A percentile compares a stretch with the other conserved stretches of the same genome.
Conservation (phyloP, 2,797 vertebrate genomes). For the Eptatretus atami region DNA sequence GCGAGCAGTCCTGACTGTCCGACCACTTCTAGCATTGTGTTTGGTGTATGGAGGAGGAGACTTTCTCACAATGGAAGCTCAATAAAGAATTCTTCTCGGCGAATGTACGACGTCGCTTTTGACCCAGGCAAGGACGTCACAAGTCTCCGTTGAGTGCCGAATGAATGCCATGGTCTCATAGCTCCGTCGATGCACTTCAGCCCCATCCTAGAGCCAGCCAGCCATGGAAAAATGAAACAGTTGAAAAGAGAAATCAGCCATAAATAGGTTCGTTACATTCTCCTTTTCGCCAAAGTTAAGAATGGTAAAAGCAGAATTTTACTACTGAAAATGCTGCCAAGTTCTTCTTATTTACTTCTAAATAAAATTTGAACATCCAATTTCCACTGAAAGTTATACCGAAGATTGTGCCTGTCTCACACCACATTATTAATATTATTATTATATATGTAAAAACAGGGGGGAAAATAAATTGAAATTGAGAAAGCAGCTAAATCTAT, state of each 20-base stretch:
- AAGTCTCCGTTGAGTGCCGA: constrained; percentile 76
- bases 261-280: too few relatives aligned
- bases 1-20: constrained; percentile 60
- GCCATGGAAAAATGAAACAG: constrained; percentile 8
- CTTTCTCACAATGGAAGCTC: constrained; percentile 94
- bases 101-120: constrained; percentile 96
- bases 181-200: constrained; percentile 69
- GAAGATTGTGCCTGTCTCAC: too few relatives aligned
- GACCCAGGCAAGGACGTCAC: constrained; percentile 94
- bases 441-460: too few relatives aligned
- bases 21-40: constrained; percentile 12
- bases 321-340: too few relatives aligned
- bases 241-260: not conserved
- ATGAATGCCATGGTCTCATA: constrained; percentile 84
- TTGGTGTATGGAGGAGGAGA: constrained; percentile 70
- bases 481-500: too few relatives aligned
- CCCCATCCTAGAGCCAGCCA: constrained; percentile 34
- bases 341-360: too few relatives aligned
- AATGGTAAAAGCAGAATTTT: too few relatives aligned
- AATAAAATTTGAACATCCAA: too few relatives aligned
- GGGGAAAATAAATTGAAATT: too few relatives aligned
- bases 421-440: too few relatives aligned
- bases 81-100: constrained; percentile 87
- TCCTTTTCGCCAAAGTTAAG: too few relatives aligned
- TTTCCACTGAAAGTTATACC: too few relatives aligned